A percentile compares a stretch with the other conserved stretches of the same genome.
Evolutionary conservation across 2,888 invertebrate genomes (phyloP).

Genomic region (Acronicta aceris): DNA sequence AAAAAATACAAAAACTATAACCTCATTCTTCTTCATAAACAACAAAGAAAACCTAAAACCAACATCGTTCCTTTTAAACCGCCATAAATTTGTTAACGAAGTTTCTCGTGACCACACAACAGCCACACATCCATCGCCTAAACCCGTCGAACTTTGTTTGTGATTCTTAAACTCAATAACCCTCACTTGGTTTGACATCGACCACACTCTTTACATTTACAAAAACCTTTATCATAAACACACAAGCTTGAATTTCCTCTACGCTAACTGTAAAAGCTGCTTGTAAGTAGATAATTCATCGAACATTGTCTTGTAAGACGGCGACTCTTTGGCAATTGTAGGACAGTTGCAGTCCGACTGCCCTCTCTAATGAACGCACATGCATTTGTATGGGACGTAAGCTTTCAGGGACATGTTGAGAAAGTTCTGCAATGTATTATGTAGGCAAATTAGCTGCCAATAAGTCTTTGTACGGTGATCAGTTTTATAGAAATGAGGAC

Average conservation of each 20-base stretch:
- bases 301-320: slow-evolving; percentile 67
- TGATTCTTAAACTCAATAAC: slow-evolving; percentile 50
- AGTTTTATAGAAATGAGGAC: slow-evolving; percentile 2
- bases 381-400: slow-evolving; percentile 23
- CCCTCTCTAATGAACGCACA: slow-evolving; percentile 49
- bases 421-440: slow-evolving; percentile 27
- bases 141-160: slow-evolving; percentile 42
- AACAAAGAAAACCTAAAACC: slow-evolving; percentile 31
- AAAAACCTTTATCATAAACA: not conserved
- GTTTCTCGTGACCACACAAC: slow-evolving; percentile 15
- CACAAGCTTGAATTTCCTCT: slow-evolving; percentile 16
- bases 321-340: slow-evolving; percentile 52
- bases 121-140: slow-evolving; percentile 2
- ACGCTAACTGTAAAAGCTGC: not conserved
- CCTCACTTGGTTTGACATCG: slow-evolving; percentile 34
- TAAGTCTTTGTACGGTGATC: slow-evolving; percentile 8
- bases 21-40: slow-evolving; percentile 22
- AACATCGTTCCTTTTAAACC: slow-evolving; percentile 11
- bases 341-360: slow-evolving; percentile 48
- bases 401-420: slow-evolving; percentile 49
- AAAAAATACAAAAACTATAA: slow-evolving; percentile 10
- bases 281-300: slow-evolving; percentile 66
- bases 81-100: slow-evolving; percentile 22
- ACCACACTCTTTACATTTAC: slow-evolving; percentile 16
- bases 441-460: slow-evolving; percentile 33